A percentile compares a stretch with the other conserved stretches of the same genome.
phyloP scores from a whole-genome alignment of 1,140 invertebrate species.

The Lutraria rhynchaena region DNA sequence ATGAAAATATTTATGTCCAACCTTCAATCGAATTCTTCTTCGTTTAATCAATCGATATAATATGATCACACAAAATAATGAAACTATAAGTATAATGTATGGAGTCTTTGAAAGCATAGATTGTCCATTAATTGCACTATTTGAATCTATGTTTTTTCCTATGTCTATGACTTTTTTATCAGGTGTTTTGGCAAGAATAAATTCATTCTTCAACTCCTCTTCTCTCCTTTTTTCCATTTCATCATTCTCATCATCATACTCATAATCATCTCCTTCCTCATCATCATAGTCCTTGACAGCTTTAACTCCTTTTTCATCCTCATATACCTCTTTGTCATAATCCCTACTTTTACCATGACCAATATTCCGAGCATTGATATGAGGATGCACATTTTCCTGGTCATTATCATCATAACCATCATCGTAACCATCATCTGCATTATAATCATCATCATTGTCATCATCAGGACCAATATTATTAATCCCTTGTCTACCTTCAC shows the following conservation, averaged over 20 bases:
- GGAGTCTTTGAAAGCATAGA: slow-evolving; percentile 12
- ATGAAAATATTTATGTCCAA: slow-evolving; percentile 46
- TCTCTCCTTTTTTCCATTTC: slow-evolving; percentile 36
- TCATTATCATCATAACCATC: slow-evolving; percentile 52
- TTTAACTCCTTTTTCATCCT: slow-evolving; percentile 49
- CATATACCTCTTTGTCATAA: slow-evolving; percentile 53
- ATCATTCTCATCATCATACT: slow-evolving; percentile 59
- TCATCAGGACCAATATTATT: slow-evolving; percentile 25
- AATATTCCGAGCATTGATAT: slow-evolving; percentile 53
- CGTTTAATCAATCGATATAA: slow-evolving; percentile 34
- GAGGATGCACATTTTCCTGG: slow-evolving; percentile 40
- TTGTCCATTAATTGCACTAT: slow-evolving; percentile 16
- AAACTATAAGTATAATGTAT: slow-evolving; percentile 30
- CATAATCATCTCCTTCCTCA: slow-evolving; percentile 47
- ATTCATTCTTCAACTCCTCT: slow-evolving; percentile 46
- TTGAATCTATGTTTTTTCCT: not conserved
- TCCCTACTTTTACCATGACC: slow-evolving; percentile 44
- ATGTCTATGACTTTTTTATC: slow-evolving; percentile 13
- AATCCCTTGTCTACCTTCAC: slow-evolving; percentile 51
- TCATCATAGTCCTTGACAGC: slow-evolving; percentile 54
- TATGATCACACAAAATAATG: slow-evolving; percentile 16
- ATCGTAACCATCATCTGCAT: slow-evolving; percentile 59
- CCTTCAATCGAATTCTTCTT: slow-evolving; percentile 26
- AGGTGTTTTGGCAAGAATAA: slow-evolving; percentile 36
- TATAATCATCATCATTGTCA: slow-evolving; percentile 57